A percentile compares a stretch with the other conserved stretches of the same genome.
Evolutionary conservation across 2,113 vertebrate species (phyloP).

Genomic region (Paracanthobrama guichenoti): DNA sequence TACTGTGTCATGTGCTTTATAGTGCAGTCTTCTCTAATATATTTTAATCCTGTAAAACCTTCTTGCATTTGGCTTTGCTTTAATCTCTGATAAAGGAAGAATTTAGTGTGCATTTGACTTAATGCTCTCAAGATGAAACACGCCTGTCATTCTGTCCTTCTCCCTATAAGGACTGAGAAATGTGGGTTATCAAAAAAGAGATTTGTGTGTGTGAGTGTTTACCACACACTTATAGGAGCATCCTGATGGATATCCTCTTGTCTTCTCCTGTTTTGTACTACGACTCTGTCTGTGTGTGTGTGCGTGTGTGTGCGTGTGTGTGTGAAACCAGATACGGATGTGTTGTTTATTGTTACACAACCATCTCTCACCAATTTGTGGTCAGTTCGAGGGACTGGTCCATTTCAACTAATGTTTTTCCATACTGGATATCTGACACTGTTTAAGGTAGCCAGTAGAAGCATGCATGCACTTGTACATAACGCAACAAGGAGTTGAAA

Average conservation of each 20-base stretch:
- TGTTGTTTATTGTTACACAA: slow-evolving; percentile 42
- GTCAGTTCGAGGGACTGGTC: background rate
- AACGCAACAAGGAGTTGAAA: background rate
- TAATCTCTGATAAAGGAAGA: background rate
- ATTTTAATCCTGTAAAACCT: background rate
- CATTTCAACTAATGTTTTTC: slow-evolving; percentile 20
- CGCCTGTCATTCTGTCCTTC: slow-evolving; percentile 1
- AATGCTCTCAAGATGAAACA: background rate
- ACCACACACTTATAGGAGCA: slow-evolving; percentile 62
- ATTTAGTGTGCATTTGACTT: background rate
- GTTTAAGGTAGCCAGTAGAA: slow-evolving; percentile 9
- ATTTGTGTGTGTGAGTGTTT: slow-evolving; percentile 40
- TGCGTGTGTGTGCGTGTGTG: slow-evolving; percentile 47
- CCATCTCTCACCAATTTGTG: slow-evolving; percentile 26
- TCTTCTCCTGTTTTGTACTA: slow-evolving; percentile 60
- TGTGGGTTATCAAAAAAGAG: slow-evolving; percentile 26
- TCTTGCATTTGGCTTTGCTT: background rate
- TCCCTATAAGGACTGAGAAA: slow-evolving; percentile 50
- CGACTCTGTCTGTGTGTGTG: background rate
- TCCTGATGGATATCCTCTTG: slow-evolving; percentile 71
- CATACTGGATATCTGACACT: slow-evolving; percentile 27
- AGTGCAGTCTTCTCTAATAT: background rate
- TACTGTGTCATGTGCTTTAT: background rate
- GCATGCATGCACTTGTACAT: slow-evolving; percentile 19
- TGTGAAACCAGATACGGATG: slow-evolving; percentile 50